Conservation (phyloP, 2,113 vertebrate genomes). For the Prolemur simus region DNA sequence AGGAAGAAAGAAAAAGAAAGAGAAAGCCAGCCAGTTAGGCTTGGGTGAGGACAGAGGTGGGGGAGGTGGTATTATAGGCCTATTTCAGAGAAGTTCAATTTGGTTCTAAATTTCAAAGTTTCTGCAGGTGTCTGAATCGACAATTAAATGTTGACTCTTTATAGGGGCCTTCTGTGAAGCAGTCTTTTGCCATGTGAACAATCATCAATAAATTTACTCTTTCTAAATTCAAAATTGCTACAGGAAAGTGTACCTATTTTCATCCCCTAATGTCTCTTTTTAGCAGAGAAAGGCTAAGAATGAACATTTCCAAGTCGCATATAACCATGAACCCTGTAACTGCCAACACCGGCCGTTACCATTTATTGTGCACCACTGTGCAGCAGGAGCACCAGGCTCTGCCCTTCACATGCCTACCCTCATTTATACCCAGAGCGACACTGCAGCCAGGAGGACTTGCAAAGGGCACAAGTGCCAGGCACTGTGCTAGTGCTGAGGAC, state of each 20-base stretch:
- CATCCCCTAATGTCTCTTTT: not conserved
- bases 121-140: not conserved
- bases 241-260: too few species aligned
- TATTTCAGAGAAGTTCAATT: not conserved
- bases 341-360: not conserved
- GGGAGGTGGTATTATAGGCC: not conserved
- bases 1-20: not conserved
- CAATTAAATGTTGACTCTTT: not conserved
- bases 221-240: not conserved
- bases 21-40: not conserved
- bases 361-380: fast-evolving
- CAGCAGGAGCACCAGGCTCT: not conserved
- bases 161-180: not conserved
- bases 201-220: not conserved
- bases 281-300: not conserved
- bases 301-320: not conserved
- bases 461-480: not conserved
- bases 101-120: not conserved
- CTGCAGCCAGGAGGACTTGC: not conserved
- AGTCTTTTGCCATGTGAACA: not conserved
- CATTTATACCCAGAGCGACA: fast-evolving
- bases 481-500: not conserved
- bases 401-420: fast-evolving
- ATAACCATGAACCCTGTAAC: not conserved
- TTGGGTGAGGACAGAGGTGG: not conserved